phyloP scores from a whole-genome alignment of 2,113 vertebrate genomes.

The Grallaria varia region DNA sequence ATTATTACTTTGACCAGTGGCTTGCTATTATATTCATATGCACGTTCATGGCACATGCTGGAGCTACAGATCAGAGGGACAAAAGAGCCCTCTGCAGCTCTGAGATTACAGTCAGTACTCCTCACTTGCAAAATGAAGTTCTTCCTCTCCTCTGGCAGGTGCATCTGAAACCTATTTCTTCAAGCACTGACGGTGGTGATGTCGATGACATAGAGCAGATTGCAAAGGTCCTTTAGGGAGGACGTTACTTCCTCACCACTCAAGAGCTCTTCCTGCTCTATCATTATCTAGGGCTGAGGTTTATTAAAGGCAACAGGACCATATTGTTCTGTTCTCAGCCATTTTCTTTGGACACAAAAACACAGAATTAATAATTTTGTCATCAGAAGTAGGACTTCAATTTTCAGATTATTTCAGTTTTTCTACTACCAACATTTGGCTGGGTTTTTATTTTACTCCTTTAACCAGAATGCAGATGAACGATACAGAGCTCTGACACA shows the following conservation, averaged over 20 bases:
- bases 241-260: background rate
- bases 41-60: background rate
- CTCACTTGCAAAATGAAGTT: background rate
- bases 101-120: background rate
- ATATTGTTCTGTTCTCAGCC: background rate
- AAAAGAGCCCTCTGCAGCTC: background rate
- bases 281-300: background rate
- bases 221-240: background rate
- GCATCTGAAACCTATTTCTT: conserved; percentile 9
- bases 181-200: background rate
- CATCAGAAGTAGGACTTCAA: background rate
- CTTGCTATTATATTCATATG: background rate
- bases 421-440: background rate
- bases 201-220: background rate
- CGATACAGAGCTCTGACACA: background rate
- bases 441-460: background rate
- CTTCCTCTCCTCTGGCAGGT: background rate
- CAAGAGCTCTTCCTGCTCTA: background rate
- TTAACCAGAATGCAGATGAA: background rate
- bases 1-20: background rate
- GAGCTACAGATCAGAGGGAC: background rate
- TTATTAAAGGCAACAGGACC: background rate
- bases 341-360: background rate
- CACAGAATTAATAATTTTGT: background rate
- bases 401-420: conserved; percentile 29